Evolutionary conservation across 2,888 invertebrate genomes (phyloP).

Genomic region (Campoplex nolae): DNA sequence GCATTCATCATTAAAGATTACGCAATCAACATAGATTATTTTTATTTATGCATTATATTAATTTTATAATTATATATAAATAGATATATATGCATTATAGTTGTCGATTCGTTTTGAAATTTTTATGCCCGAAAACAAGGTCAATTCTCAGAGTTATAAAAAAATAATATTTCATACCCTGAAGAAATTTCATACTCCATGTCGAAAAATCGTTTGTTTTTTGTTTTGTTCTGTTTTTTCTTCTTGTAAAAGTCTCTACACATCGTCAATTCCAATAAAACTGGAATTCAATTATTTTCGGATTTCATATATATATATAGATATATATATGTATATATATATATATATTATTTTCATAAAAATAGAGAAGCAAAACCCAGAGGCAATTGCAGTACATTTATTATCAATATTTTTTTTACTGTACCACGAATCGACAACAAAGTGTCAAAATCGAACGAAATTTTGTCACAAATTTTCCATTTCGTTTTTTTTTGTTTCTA

Average conservation of each 20-base stretch:
- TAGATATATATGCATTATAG: slow-evolving; percentile 33
- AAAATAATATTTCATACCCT: slow-evolving; percentile 74
- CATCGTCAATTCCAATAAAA: slow-evolving; percentile 83
- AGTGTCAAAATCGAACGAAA: slow-evolving; percentile 55
- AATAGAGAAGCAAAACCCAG: slow-evolving; percentile 80
- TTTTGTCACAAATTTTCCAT: slow-evolving; percentile 46
- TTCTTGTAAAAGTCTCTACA: slow-evolving; percentile 80
- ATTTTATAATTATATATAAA: slow-evolving; percentile 19
- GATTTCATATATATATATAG: slow-evolving; percentile 73
- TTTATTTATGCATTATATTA: not conserved
- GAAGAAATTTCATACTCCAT: slow-evolving; percentile 57
- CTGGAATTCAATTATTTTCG: slow-evolving; percentile 79
- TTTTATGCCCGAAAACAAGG: slow-evolving; percentile 73
- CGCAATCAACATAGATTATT: not conserved
- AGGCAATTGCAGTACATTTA: slow-evolving; percentile 78
- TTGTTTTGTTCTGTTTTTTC: slow-evolving; percentile 59
- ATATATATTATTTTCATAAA: slow-evolving; percentile 80
- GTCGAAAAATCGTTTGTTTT: slow-evolving; percentile 48
- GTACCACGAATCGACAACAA: slow-evolving; percentile 56
- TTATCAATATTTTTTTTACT: slow-evolving; percentile 36
- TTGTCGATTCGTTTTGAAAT: slow-evolving; percentile 34
- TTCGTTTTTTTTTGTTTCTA: not conserved
- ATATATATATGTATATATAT: slow-evolving; percentile 55
- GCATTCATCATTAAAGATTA: not conserved
- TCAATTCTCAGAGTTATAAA: slow-evolving; percentile 75